A percentile compares a stretch with the other conserved stretches of the same genome.
phyloP scores from a whole-genome alignment of 2,888 invertebrate genomes.

The Chalcis sispes region DNA sequence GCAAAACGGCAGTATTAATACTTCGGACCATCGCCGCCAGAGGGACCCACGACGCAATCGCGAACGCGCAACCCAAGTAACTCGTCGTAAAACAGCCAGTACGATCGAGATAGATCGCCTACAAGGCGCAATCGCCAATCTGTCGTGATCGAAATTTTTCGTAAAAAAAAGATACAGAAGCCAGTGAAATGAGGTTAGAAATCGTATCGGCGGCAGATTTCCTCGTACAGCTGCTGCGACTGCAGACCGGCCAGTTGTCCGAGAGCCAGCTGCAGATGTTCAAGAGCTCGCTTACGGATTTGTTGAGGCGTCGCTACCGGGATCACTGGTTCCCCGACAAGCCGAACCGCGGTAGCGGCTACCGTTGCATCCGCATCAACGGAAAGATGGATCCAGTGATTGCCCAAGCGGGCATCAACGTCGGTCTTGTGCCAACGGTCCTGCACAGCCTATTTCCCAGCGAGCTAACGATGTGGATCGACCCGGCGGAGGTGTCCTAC shows the following conservation, averaged over 20 bases:
- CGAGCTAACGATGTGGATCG: slow-evolving; percentile 87
- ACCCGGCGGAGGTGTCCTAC: slow-evolving; percentile 84
- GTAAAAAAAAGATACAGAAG: not conserved
- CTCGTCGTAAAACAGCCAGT: not conserved
- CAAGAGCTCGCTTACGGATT: slow-evolving; percentile 75
- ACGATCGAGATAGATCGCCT: not conserved
- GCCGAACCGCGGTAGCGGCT: slow-evolving; percentile 84
- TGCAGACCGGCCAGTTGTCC: slow-evolving; percentile 72
- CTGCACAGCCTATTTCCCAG: slow-evolving; percentile 80
- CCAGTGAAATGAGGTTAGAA: slow-evolving; percentile 76
- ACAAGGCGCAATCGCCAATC: not conserved
- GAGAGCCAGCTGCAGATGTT: slow-evolving; percentile 77
- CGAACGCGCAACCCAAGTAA: not conserved
- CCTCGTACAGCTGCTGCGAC: slow-evolving; percentile 76
- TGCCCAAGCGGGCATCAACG: slow-evolving; percentile 81
- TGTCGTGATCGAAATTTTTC: slow-evolving; percentile 31
- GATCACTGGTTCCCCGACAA: slow-evolving; percentile 87
- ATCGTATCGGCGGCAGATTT: slow-evolving; percentile 78
- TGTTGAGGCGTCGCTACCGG: slow-evolving; percentile 77
- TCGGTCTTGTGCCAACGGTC: slow-evolving; percentile 80
- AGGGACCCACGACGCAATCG: not conserved
- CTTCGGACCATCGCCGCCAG: slow-evolving; percentile 28
- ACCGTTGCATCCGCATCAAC: slow-evolving; percentile 84
- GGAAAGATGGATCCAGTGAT: slow-evolving; percentile 84
- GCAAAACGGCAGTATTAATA: not conserved